Evolutionary conservation across 1,140 invertebrate genomes (phyloP).

Genomic region (Drosophila miranda): DNA sequence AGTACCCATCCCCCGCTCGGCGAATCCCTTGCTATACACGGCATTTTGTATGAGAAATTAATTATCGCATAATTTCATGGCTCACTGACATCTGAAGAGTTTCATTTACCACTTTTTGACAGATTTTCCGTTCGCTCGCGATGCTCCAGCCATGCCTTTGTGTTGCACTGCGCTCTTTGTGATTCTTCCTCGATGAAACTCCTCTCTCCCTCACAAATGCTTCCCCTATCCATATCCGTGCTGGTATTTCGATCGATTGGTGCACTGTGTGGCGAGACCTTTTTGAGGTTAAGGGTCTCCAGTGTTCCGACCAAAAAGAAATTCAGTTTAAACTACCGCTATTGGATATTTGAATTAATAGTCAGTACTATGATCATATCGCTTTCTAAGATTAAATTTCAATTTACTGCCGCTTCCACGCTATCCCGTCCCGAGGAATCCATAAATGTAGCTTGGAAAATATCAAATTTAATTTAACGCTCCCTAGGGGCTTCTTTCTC

Average conservation of each 20-base stretch:
- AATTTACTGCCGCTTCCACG: not conserved
- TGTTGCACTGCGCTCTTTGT: conserved; percentile 46
- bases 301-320: too few species aligned
- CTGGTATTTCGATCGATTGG: conserved; percentile 28
- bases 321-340: too few species aligned
- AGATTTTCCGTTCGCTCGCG: conserved; percentile 54
- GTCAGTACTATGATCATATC: too few species aligned
- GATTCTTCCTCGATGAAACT: not conserved
- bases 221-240: too few species aligned
- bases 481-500: conserved; percentile 29
- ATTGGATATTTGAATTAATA: too few species aligned
- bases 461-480: conserved; percentile 41
- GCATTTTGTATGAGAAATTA: conserved; percentile 72
- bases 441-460: conserved; percentile 36
- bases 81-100: conserved; percentile 81
- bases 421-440: conserved; percentile 6
- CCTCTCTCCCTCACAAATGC: not conserved
- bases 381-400: not conserved
- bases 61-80: conserved; percentile 82
- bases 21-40: conserved; percentile 17
- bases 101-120: conserved; percentile 80
- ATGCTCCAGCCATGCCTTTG: conserved; percentile 12
- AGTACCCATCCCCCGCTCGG: not conserved
- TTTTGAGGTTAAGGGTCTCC: conserved; percentile 23
- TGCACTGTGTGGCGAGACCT: conserved; percentile 26